Evolutionary conservation across 2,888 invertebrate species (phyloP).

Genomic region (Spialia ferax): DNA sequence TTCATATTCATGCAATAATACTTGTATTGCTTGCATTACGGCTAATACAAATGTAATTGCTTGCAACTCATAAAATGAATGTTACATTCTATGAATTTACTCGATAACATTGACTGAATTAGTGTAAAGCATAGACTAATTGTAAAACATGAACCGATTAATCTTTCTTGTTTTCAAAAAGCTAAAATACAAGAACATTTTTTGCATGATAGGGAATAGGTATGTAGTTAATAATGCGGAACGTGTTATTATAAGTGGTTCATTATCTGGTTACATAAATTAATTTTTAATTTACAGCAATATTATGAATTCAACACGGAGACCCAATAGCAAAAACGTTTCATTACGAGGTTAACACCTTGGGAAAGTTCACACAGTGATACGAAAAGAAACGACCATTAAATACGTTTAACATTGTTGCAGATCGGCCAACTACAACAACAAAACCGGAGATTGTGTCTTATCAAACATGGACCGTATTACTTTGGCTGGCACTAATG

Average conservation of each 20-base stretch:
- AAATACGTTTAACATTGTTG: constrained; percentile 62
- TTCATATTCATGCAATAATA: constrained; percentile 44
- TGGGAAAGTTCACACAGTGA: constrained; percentile 78
- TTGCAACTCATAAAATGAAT: constrained; percentile 14
- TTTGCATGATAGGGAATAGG: constrained; percentile 15
- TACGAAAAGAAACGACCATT: constrained; percentile 63
- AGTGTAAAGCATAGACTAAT: background rate
- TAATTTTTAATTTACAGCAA: constrained; percentile 36
- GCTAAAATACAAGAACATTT: constrained; percentile 3
- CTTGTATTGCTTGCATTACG: constrained; percentile 35
- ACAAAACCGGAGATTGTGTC: constrained; percentile 94
- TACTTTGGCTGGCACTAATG: constrained; percentile 93
- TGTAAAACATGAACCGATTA: background rate
- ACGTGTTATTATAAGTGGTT: constrained; percentile 26
- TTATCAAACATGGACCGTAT: constrained; percentile 97
- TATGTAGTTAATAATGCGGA: constrained; percentile 20
- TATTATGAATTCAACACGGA: constrained; percentile 38
- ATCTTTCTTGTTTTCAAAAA: constrained; percentile 20
- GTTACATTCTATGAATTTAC: background rate
- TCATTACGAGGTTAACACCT: constrained; percentile 51
- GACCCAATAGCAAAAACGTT: constrained; percentile 52
- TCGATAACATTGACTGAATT: background rate
- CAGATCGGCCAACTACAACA: constrained; percentile 97
- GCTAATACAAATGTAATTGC: constrained; percentile 38
- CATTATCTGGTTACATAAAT: constrained; percentile 36